Evolutionary conservation across 2,797 vertebrate genomes (phyloP).

Genomic region (Siniperca obscura): DNA sequence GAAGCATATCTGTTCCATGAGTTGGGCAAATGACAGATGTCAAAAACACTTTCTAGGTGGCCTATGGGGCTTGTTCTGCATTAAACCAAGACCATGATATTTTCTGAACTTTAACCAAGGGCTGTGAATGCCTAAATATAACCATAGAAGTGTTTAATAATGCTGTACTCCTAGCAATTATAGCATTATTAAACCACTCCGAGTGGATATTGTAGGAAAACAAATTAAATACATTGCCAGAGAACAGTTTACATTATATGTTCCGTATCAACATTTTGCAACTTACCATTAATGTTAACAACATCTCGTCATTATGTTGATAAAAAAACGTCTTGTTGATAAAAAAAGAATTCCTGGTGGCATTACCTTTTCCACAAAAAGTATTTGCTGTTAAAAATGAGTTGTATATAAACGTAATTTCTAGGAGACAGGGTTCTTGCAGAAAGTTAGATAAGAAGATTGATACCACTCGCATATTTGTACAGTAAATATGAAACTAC

Average conservation of each 20-base stretch:
- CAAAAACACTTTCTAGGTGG: too few species aligned
- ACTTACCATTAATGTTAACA: not conserved
- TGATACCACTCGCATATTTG: not conserved
- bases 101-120: too few species aligned
- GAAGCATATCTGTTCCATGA: too few species aligned
- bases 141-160: not conserved
- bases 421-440: not conserved
- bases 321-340: too few species aligned
- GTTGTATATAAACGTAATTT: not conserved
- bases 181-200: too few species aligned
- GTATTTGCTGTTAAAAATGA: not conserved
- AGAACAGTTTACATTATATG: not conserved
- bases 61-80: not conserved
- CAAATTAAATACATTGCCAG: not conserved
- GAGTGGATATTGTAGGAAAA: not conserved
- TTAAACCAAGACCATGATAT: not conserved
- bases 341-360: not conserved
- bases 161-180: not conserved
- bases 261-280: not conserved
- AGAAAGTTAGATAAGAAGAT: not conserved
- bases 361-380: not conserved
- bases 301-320: not conserved
- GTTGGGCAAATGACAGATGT: too few species aligned
- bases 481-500: not conserved
- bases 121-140: too few species aligned